Evolutionary conservation across 2,888 invertebrate genomes (phyloP), one percentile per base, ranked within the genome.

Genomic region (Pantelozetes paolii): DNA sequence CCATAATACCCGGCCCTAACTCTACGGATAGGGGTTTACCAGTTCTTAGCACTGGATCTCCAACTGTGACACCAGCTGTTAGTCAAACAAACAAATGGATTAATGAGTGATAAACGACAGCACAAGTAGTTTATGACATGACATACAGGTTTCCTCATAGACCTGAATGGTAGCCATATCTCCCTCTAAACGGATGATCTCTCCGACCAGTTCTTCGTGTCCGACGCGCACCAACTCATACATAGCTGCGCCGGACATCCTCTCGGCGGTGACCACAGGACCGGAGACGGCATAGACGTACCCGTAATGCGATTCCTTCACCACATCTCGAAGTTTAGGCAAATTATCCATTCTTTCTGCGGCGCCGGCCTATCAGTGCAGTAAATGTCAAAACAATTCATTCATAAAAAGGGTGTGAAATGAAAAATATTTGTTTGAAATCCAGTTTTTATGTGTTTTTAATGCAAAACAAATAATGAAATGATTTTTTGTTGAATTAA

Each of bases 81-180:
- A 13, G 26, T 57, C 13, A 57, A 57, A 28, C 15, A 11, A 72
- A 48, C 15, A 54, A 40, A 72, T 36, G n/a, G 62, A 73, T 23
- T n/a, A 30, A 67, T 1, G 2, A 18, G 1, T 26, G 15, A 13
- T 15, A 71, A 30, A 20, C 15, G 42, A 50, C 1, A 50, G 62
- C 45, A 42, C 15, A 59, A 13, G 50, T 57, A 57, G 30, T 26
- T 18, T 6, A 26, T 15, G n/a, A 50, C 23, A 20, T 9, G 26
- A 30, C 73, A 28, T 83, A 85, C 85, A 85, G n/a, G 85, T 85
- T 75, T 85, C 84, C 82, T 86, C 86, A 79, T 86, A 86, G 57
- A 94, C 98, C 88, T 99, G 99, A 84, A 99, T 98, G 79, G 99
- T 99, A 76, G 99, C 99, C 91, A 96, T 92, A 85, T 99, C 99